phyloP scores from a whole-genome alignment of 2,888 invertebrate species.

The Oeneis ivallda region DNA sequence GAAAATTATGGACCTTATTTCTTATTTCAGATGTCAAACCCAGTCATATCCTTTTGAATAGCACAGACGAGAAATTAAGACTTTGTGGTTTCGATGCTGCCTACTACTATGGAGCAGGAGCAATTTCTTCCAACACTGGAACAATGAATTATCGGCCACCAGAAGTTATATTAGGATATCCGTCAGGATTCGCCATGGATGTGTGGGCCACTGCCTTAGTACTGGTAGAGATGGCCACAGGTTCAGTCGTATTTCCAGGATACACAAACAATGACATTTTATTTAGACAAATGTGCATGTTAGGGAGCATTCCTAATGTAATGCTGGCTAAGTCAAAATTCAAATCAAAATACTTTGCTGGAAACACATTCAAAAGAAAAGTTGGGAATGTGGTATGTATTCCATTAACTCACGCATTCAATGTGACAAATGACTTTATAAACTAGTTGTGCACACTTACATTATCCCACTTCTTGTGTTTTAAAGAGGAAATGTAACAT shows the following conservation, averaged over 20 bases:
- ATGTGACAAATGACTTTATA: too few relatives aligned
- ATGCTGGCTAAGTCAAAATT: neutral
- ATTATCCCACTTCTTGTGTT: too few relatives aligned
- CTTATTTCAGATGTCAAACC: conserved; percentile 31
- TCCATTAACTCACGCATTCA: too few relatives aligned
- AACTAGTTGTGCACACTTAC: too few relatives aligned
- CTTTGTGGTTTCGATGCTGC: conserved; percentile 63
- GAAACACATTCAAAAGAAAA: neutral
- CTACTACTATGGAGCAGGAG: conserved; percentile 34
- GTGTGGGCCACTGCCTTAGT: conserved; percentile 63
- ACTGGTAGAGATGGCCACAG: conserved; percentile 60
- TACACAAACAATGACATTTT: neutral
- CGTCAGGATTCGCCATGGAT: conserved; percentile 53
- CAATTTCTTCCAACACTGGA: conserved; percentile 46
- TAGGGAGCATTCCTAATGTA: neutral
- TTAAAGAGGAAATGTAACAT: too few relatives aligned
- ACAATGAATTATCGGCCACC: conserved; percentile 57
- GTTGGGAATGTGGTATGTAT: neutral
- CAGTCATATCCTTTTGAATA: conserved; percentile 57
- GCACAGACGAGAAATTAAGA: conserved; percentile 47
- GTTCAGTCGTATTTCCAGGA: neutral
- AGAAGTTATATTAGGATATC: conserved; percentile 60
- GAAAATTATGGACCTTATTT: neutral
- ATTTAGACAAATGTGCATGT: neutral
- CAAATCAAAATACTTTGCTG: neutral